Conservation (phyloP, 2,797 vertebrate species). For the Acanthurus leucopareius region DNA sequence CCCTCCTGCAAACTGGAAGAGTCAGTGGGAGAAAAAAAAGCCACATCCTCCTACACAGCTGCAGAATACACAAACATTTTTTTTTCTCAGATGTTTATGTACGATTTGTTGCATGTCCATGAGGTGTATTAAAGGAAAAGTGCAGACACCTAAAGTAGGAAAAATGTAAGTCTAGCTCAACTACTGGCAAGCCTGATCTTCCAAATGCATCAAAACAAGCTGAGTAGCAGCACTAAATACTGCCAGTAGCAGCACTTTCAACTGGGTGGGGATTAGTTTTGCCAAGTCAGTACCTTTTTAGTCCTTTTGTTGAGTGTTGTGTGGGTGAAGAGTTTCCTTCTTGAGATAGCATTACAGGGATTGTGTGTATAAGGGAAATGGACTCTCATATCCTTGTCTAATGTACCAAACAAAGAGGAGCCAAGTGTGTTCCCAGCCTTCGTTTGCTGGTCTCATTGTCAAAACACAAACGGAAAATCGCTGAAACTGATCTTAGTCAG, state of each 20-base stretch:
- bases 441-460: not conserved
- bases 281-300: not conserved
- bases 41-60: not conserved
- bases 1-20: not conserved
- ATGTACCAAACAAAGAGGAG: not conserved
- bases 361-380: constrained; percentile 7
- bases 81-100: not conserved
- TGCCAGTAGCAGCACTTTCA: not conserved
- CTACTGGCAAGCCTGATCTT: not conserved
- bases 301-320: not conserved
- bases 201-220: constrained; percentile 19
- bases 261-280: not conserved
- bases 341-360: not conserved
- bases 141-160: not conserved
- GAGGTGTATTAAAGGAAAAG: constrained; percentile 12
- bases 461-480: constrained; percentile 9
- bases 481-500: not conserved
- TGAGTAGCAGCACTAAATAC: not conserved
- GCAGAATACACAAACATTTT: no score
- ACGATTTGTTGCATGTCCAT: not conserved
- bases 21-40: not conserved
- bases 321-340: not conserved
- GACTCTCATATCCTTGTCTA: constrained; percentile 4
- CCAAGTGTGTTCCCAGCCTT: constrained; percentile 6
- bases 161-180: not conserved